Evolutionary conservation across 35 echinoderm and acorn worm species (phyloP).

Genomic region (Apostichopus japonicus): DNA sequence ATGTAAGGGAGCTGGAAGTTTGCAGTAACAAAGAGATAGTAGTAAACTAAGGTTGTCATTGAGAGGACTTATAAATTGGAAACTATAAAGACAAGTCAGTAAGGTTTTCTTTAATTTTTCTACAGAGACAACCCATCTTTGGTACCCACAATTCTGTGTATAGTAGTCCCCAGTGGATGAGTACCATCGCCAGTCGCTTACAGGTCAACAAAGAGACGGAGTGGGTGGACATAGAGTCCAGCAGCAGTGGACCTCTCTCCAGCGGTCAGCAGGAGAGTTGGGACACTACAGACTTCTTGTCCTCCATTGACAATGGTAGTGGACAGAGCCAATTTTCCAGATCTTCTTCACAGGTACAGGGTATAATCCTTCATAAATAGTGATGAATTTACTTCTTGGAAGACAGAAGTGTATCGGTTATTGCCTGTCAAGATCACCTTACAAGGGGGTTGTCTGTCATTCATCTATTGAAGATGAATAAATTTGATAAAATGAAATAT

Average conservation of each 20-base stretch:
- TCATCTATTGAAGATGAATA: too few species aligned
- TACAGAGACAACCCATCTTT: slow-evolving; percentile 40
- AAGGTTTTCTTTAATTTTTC: neutral
- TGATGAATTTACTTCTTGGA: too few species aligned
- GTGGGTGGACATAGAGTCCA: slow-evolving; percentile 27
- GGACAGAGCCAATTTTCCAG: neutral
- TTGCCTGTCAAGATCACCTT: too few species aligned
- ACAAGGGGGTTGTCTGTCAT: too few species aligned
- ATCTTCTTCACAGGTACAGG: slow-evolving; percentile 38
- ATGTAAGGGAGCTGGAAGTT: too few species aligned
- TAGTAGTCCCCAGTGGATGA: slow-evolving; percentile 25
- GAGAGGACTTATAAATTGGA: too few species aligned
- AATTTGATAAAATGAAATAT: too few species aligned
- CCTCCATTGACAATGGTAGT: neutral
- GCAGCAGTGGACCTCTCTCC: neutral
- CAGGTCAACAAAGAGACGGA: neutral
- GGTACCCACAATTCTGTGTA: slow-evolving; percentile 29
- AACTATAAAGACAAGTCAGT: too few species aligned
- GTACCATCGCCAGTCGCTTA: neutral
- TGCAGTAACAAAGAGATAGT: too few species aligned
- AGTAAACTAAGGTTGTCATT: too few species aligned
- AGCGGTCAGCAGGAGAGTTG: slow-evolving; percentile 8
- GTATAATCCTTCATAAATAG: neutral
- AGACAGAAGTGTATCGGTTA: too few species aligned
- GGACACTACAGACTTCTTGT: slow-evolving; percentile 47